Percentiles rank a stretch among this genome's conserved stretches.
phyloP scores from a whole-genome alignment of 1,140 invertebrate genomes.

The Camponotus vicinus region DNA sequence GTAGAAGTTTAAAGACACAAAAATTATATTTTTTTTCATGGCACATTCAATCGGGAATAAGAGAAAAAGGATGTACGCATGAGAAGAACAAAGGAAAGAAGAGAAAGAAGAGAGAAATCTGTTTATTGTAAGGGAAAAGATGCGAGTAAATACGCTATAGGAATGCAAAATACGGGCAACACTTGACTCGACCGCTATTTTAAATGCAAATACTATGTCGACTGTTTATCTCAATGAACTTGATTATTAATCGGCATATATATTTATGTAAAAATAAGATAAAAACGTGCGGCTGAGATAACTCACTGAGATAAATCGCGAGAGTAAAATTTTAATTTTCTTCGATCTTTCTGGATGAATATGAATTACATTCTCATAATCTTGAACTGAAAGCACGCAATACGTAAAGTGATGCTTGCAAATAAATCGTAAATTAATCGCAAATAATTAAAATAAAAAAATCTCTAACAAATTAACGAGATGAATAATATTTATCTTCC shows the following conservation, averaged over 20 bases:
- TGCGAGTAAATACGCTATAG: constrained; percentile 20
- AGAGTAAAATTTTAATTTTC: not conserved
- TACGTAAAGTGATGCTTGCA: not conserved
- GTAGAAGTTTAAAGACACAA: not conserved
- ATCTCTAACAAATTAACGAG: not conserved
- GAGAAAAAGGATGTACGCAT: not conserved
- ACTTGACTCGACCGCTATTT: constrained; percentile 33
- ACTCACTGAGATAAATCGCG: not conserved
- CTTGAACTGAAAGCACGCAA: not conserved
- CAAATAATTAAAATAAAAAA: not conserved
- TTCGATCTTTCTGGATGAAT: not conserved
- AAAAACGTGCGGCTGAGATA: constrained; percentile 8
- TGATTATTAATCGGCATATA: constrained; percentile 18
- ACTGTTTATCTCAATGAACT: constrained; percentile 37
- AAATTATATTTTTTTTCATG: not conserved
- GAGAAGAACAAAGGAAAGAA: not conserved
- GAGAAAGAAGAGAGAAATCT: constrained; percentile 32
- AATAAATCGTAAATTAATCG: not conserved
- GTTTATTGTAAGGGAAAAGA: constrained; percentile 33
- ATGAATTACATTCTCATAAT: not conserved
- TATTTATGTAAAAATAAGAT: constrained; percentile 30
- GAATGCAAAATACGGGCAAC: constrained; percentile 38
- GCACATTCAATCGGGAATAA: not conserved
- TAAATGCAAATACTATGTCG: constrained; percentile 49
- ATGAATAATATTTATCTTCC: not conserved